These are phyloP conservation scores for Muschampia plurimacula DNA, from an alignment of 2,888 invertebrate genomes.

Conservation along the genomic window DNA sequence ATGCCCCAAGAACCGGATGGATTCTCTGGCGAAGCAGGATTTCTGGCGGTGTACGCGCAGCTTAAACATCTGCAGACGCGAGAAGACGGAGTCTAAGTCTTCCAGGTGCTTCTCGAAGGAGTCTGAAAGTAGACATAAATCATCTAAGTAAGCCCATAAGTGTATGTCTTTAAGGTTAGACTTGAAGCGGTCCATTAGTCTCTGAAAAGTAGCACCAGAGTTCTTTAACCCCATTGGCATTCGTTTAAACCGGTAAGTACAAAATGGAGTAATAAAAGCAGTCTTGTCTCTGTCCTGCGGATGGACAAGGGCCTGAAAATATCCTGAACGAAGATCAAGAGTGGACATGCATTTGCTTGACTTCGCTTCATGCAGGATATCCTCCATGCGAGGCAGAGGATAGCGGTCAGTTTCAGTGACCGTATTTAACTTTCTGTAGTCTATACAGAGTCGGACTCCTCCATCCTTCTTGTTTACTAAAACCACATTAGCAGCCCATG, in stretches of 20 bases:
- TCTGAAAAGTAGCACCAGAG: constrained; percentile 5
- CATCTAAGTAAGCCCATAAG: constrained; percentile 51
- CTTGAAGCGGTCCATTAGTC: constrained; percentile 11
- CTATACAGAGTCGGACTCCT: constrained; percentile 48
- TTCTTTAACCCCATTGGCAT: constrained; percentile 14
- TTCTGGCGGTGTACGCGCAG: constrained; percentile 51
- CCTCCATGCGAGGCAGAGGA: constrained; percentile 50
- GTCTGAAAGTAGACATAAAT: constrained; percentile 50
- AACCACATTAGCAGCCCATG: constrained; percentile 53
- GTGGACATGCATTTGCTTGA: constrained; percentile 46
- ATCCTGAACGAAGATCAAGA: constrained; percentile 44
- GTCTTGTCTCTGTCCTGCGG: constrained; percentile 45
- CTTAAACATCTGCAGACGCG: constrained; percentile 46
- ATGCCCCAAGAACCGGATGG: constrained; percentile 28
- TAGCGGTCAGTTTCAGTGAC: constrained; percentile 48
- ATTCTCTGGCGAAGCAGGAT: constrained; percentile 42
- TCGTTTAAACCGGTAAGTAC: constrained; percentile 3
- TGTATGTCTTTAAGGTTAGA: constrained; percentile 8
- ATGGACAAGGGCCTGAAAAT: constrained; percentile 46
- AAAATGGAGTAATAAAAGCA: constrained; percentile 40
- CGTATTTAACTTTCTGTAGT: constrained; percentile 53
- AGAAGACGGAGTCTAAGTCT: constrained; percentile 49
- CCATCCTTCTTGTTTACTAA: constrained; percentile 51
- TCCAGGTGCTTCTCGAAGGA: constrained; percentile 47
- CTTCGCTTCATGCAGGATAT: constrained; percentile 49